Conservation (phyloP, 1,140 invertebrate genomes). For the Pseudomyrmex pallidus region DNA sequence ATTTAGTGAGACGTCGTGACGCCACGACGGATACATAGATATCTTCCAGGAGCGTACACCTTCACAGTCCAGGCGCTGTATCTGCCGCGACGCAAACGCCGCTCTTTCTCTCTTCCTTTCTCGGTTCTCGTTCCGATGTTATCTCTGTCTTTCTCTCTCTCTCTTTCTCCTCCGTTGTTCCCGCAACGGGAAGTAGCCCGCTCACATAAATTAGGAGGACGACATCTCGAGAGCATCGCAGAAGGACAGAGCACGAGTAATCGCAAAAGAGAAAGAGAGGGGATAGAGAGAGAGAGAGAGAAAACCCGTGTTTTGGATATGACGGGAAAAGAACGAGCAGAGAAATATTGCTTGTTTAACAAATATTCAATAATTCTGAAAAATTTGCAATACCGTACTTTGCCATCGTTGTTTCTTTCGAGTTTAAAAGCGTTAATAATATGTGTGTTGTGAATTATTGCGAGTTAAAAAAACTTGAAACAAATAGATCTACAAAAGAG, state of each 20-base stretch:
- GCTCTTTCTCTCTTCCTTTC: constrained; percentile 60
- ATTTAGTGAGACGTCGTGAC: constrained; percentile 84
- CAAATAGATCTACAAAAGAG: not conserved
- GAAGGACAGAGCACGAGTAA: constrained; percentile 62
- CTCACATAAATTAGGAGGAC: constrained; percentile 81
- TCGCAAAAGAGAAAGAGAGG: constrained; percentile 30
- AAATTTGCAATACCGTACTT: constrained; percentile 17
- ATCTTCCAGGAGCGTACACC: constrained; percentile 82
- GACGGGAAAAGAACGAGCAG: not conserved
- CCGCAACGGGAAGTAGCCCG: constrained; percentile 79
- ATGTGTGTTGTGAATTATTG: not conserved
- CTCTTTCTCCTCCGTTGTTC: constrained; percentile 34
- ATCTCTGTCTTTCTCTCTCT: constrained; percentile 25
- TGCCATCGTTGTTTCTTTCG: not conserved
- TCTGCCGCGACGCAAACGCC: constrained; percentile 62
- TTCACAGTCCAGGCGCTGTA: constrained; percentile 73
- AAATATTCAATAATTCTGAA: constrained; percentile 45
- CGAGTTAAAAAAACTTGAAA: not conserved
- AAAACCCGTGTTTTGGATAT: constrained; percentile 24
- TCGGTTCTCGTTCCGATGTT: not conserved
- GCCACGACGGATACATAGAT: constrained; percentile 84
- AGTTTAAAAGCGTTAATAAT: not conserved
- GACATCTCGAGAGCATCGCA: constrained; percentile 76
- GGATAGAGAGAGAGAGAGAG: constrained; percentile 14
- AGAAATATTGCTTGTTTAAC: constrained; percentile 37